Evolutionary conservation across 2,113 vertebrate species (phyloP).

Genomic region (Copsychus sechellarum): DNA sequence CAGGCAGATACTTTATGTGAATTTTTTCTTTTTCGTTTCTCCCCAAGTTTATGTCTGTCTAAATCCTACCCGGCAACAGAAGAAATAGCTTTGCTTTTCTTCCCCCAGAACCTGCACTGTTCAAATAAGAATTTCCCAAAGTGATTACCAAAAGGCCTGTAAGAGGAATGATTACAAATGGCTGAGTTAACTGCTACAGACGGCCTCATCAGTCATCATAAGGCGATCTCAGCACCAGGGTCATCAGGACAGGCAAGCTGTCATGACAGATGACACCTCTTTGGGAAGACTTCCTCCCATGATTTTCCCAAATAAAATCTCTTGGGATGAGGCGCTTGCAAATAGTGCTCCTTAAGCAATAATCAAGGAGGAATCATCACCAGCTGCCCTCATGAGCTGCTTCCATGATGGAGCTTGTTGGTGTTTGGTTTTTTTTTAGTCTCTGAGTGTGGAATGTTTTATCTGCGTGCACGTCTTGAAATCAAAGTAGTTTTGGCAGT

Average conservation of each 20-base stretch:
- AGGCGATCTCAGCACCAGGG: constrained; percentile 35
- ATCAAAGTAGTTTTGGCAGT: not conserved
- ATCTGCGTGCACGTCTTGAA: not conserved
- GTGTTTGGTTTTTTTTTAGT: not conserved
- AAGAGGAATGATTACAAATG: constrained; percentile 74
- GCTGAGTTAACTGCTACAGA: constrained; percentile 53
- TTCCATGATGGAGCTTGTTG: not conserved
- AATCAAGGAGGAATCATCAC: constrained; percentile 36
- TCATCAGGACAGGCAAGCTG: constrained; percentile 60
- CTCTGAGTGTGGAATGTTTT: not conserved
- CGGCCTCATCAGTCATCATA: constrained; percentile 69
- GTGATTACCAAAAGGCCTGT: constrained; percentile 49
- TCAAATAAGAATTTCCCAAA: constrained; percentile 57
- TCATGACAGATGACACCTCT: constrained; percentile 62
- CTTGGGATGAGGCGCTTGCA: constrained; percentile 11
- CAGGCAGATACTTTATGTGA: not conserved
- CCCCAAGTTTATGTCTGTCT: not conserved
- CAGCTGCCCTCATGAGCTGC: not conserved
- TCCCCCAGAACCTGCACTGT: not conserved
- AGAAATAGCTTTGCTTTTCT: not conserved
- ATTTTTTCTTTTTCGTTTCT: not conserved
- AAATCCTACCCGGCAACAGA: constrained; percentile 27
- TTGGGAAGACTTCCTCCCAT: constrained; percentile 11
- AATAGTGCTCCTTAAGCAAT: constrained; percentile 1
- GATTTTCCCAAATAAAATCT: constrained; percentile 9